Evolutionary conservation across 2,113 vertebrate genomes (phyloP), one percentile per base, ranked within the genome.

Genomic region (Tetrax tetrax): DNA sequence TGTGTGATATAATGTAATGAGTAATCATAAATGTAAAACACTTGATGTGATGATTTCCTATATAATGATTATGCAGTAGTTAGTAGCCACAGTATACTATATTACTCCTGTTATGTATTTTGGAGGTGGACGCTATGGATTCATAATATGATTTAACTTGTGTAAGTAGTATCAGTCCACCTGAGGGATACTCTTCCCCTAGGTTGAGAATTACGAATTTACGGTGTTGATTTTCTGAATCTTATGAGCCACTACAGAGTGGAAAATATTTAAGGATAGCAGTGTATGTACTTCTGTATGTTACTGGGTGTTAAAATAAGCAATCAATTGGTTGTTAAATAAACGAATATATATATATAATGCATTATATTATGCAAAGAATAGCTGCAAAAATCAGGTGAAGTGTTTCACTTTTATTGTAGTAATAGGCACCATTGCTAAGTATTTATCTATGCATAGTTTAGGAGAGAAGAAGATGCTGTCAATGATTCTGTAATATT

Each of bases 391-490:
- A 88, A 95, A 97, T 92, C 92, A 95, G 92, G 85, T 95, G 87
- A 93, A 94, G 83, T 85, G 65, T 92, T 94, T 97, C 91, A 97
- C 84, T 94, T 92, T 95, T 92, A 92, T 91, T 96, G 82, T 95
- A 97, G 88, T 80, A 90, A 95, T 95, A 97, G 94, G 41, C 94
- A 90, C 93, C 79, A 83, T 95, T 97, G 76, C 90, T 98, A 90
- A 96, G 94, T 98, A 96, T 97, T 97, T 97, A 96, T 96, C 96
- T 94, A 97, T 97, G 89, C 82, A 93, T 97, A 97, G 96, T 93
- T 98, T 97, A 97, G 88, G 94, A 96, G 82, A 92, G 84, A 96
- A 97, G 83, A 96, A 91, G 95, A 97, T 97, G 87, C 80, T 97
- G 89, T 97, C 85, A 94, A 93, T 96, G 90, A 96, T 94, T 97